Conservation (phyloP, 2,113 vertebrate species). For the Misgurnus mizolepis region DNA sequence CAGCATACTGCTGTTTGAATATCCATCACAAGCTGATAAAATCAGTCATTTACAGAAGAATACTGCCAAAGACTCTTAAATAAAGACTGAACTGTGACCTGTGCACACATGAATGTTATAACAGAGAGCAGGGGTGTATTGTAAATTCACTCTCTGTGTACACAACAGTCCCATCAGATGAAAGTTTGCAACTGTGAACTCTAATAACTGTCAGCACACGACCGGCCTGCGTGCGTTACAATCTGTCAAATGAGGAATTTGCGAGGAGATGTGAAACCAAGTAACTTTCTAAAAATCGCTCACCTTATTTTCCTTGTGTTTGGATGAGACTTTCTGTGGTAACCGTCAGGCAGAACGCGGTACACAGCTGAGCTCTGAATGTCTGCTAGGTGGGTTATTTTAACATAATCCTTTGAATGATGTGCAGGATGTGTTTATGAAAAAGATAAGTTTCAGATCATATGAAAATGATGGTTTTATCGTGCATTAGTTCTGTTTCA, state of each 20-base stretch:
- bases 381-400: not conserved
- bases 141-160: constrained; percentile 3
- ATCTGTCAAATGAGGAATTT: constrained; percentile 60
- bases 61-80: constrained; percentile 68
- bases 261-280: constrained; percentile 73
- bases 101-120: no score
- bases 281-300: constrained; percentile 73
- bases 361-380: constrained; percentile 23
- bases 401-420: not conserved
- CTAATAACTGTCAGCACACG: constrained; percentile 16
- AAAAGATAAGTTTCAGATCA: no score
- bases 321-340: constrained; percentile 60
- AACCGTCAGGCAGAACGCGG: constrained; percentile 31
- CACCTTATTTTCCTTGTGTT: constrained; percentile 65
- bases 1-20: no score
- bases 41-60: constrained; percentile 79
- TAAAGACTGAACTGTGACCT: constrained; percentile 70
- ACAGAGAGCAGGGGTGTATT: not conserved
- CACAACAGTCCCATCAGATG: not conserved
- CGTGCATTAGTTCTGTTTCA: no score
- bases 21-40: constrained; percentile 61
- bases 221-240: constrained; percentile 39
- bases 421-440: no score
- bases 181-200: not conserved
- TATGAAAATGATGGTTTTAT: no score